Base-by-base conservation (phyloP, 2,113 vertebrate species). In the Colistium nudipinnis region DNA sequence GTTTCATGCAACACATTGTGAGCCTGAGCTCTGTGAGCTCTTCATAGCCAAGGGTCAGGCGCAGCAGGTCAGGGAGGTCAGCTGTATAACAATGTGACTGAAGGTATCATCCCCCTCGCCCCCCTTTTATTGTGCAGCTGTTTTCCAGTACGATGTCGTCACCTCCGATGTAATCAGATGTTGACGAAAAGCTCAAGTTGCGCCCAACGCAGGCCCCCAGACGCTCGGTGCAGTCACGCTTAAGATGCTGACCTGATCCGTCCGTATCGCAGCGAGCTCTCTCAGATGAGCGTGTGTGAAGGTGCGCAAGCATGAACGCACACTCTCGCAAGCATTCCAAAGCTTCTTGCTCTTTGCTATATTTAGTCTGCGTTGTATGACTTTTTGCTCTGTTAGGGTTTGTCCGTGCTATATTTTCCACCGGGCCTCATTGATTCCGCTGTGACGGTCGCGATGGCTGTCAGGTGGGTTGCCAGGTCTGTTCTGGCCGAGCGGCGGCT, bases 391-490 rank as follows among this genome's bases (percentile, higher is more conserved):
- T 48, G 7, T 5, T 8, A 8, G 30, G 13, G 19, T 35, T 19
- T 10, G 59, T 14, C 6, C 0, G 4, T 3, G 2, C 13, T 11
- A 35, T 47, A 0, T 38, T 64, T 56, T 76, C 53, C 48, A 56
- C 13, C 13, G n/a, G n/a, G 38, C 0, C 11, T 56, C 49, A 56
- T 11, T 68, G 66, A 70, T 12, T 74, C 74, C 17, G 39, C 56
- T 7, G 17, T n/a, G n/a, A n/a, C 16, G 38, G 52, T 33, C 14
- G n/a, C n/a, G n/a, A n/a, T 24, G 35, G 27, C 45, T 9, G 9
- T 55, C 59, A 61, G 69, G 12, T 67, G 57, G 47, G 66, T 55
- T 77, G 76, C 73, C 76, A 63, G 41, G 56, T 79, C 48, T 43
- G 62, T 41, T 13, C 1, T 3, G 44, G 55, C 44, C n/a, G 24